Evolutionary conservation across 2,888 invertebrate genomes (phyloP).

Genomic region (Hydrotaea diabolus): DNA sequence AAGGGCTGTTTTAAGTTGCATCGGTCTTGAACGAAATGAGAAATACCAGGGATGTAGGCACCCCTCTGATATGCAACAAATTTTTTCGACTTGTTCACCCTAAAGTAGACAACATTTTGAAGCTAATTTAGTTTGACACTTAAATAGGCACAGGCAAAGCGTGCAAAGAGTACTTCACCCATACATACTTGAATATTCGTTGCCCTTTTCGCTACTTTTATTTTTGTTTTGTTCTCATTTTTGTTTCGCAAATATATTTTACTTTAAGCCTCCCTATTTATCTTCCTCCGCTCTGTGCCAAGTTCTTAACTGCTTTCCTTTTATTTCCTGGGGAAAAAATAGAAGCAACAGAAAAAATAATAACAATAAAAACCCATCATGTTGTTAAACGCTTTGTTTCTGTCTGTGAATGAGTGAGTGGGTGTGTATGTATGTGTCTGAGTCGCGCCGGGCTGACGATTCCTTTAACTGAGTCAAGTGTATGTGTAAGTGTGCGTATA

Average conservation of each 20-base stretch:
- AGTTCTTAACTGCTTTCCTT: background rate
- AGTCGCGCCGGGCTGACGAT: too few relatives aligned
- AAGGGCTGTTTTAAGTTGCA: too few relatives aligned
- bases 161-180: background rate
- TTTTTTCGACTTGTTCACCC: background rate
- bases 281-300: background rate
- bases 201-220: background rate
- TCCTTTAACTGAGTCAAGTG: background rate
- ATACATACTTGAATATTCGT: background rate
- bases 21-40: too few relatives aligned
- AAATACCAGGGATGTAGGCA: too few relatives aligned
- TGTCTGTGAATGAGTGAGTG: background rate
- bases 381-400: background rate
- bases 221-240: background rate
- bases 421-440: background rate
- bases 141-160: background rate
- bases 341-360: background rate
- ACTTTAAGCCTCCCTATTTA: constrained; percentile 2
- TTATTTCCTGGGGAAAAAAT: background rate
- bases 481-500: background rate
- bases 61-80: background rate
- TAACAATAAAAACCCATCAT: constrained; percentile 28
- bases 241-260: background rate
- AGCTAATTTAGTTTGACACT: background rate
- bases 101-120: background rate